Base-by-base conservation (phyloP, 2,113 vertebrate species). In the Ia io region DNA sequence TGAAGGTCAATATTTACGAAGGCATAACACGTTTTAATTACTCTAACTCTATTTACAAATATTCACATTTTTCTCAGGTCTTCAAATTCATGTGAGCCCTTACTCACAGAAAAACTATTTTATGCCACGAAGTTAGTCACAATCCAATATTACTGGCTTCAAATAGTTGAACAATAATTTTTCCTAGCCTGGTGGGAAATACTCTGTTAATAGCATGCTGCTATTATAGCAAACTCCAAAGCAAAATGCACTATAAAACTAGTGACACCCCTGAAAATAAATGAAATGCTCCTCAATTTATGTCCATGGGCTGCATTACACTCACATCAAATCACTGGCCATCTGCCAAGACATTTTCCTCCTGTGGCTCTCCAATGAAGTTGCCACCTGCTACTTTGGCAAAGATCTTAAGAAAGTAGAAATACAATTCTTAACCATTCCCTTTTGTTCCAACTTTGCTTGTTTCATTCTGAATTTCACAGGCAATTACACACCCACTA, bases 401-500 rank as follows among this genome's bases (percentile, higher is more conserved):
- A 93, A 70, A 84, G 49, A 37, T 25, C 56, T n/a, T 37, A 63
- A 89, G 73, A 95, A 80, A 91, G 51, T 51, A 89, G 91, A 97
- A 93, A 80, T 93, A 61, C 70, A 95, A 90, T 80, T 84, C 74
- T 65, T 44, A 73, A 73, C 69, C 32, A 67, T 44, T 18, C 6
- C 28, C 40, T 77, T 93, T 96, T 35, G 78, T 91, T 88, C 44
- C 74, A 91, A 95, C 92, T 84, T 96, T 86, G 9, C 56, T 96
- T 96, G 91, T 92, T 97, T 96, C 65, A 51, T 25, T 74, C 80
- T 95, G 77, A 53, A 91, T 96, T 96, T 98, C 90, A 96, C 35
- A 61, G 44, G 67, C 63, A 97, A 82, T 98, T 93, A 80, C 79
- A 78, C 32, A 13, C 88, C 49, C 88, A 80, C 32, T 71, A 71